phyloP scores from a whole-genome alignment of 2,888 invertebrate genomes.

The Xestia sexstrigata region DNA sequence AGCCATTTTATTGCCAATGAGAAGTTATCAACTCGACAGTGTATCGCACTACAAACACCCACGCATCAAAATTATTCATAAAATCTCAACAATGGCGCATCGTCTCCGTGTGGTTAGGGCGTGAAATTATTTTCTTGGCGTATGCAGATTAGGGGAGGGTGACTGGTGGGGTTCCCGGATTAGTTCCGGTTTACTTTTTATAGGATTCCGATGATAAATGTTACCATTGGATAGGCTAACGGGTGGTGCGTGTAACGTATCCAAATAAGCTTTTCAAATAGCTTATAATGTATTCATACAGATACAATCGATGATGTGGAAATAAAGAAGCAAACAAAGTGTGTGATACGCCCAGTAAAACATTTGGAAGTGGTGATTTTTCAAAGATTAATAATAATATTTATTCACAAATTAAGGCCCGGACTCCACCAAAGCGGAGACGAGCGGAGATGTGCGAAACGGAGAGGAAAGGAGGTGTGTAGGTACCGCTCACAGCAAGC shows the following conservation, averaged over 20 bases:
- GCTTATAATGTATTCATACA: conserved; percentile 67
- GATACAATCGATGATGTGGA: conserved; percentile 61
- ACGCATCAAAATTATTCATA: conserved; percentile 70
- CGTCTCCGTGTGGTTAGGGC: conserved; percentile 83
- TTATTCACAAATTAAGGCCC: too few species aligned
- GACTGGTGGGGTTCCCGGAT: conserved; percentile 80
- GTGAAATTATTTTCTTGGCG: conserved; percentile 90
- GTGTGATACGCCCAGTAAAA: not conserved
- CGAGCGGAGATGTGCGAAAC: not conserved
- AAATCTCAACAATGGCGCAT: conserved; percentile 78
- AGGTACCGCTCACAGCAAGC: too few species aligned
- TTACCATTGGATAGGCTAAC: conserved; percentile 83
- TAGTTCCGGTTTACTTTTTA: conserved; percentile 90
- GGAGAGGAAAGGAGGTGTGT: too few species aligned
- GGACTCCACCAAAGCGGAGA: not conserved
- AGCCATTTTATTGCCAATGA: conserved; percentile 22
- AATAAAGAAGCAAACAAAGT: conserved; percentile 35
- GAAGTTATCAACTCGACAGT: conserved; percentile 48
- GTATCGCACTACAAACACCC: conserved; percentile 57
- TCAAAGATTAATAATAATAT: too few species aligned
- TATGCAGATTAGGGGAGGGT: conserved; percentile 88
- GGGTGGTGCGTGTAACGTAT: conserved; percentile 89
- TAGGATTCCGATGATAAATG: conserved; percentile 90
- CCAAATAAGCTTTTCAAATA: conserved; percentile 82
- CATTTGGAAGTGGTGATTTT: not conserved